These are phyloP conservation scores for Vireo griseus DNA, from an alignment of 2,797 vertebrate genomes.

Conservation along the genomic window DNA sequence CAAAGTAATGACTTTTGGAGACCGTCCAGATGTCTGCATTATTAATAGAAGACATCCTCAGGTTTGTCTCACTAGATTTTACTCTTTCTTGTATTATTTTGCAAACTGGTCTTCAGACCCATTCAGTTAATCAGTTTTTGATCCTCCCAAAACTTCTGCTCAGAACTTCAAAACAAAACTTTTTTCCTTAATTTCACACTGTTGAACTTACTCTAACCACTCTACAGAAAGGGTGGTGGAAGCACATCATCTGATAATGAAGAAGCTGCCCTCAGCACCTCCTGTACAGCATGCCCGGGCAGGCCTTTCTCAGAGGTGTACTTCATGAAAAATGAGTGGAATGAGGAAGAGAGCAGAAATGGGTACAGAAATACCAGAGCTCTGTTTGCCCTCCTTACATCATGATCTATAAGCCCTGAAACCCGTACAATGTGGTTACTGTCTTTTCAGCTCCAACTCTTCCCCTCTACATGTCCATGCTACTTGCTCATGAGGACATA, in stretches of 20 bases:
- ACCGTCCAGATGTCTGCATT: neutral
- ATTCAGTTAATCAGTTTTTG: neutral
- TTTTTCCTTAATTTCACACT: neutral
- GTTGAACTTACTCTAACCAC: neutral
- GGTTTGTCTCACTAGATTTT: neutral
- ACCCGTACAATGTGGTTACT: accelerated
- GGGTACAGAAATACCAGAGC: neutral
- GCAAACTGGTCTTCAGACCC: neutral
- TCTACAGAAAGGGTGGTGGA: neutral
- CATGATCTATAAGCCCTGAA: neutral
- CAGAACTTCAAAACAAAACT: neutral
- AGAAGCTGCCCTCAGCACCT: neutral
- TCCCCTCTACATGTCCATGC: neutral
- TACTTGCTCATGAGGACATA: neutral
- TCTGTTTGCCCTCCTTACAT: neutral
- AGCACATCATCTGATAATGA: neutral
- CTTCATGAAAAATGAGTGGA: neutral
- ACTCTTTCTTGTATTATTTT: neutral
- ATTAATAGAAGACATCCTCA: neutral
- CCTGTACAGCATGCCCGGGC: neutral
- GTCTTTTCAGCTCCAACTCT: neutral
- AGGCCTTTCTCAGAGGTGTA: neutral
- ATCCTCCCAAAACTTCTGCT: neutral
- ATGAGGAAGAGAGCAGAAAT: neutral
- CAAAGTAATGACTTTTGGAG: neutral